A percentile compares a stretch with the other conserved stretches of the same genome.
These are phyloP conservation scores for Cetoscarus ocellatus DNA, from an alignment of 2,797 vertebrate species.

Conservation along the genomic window DNA sequence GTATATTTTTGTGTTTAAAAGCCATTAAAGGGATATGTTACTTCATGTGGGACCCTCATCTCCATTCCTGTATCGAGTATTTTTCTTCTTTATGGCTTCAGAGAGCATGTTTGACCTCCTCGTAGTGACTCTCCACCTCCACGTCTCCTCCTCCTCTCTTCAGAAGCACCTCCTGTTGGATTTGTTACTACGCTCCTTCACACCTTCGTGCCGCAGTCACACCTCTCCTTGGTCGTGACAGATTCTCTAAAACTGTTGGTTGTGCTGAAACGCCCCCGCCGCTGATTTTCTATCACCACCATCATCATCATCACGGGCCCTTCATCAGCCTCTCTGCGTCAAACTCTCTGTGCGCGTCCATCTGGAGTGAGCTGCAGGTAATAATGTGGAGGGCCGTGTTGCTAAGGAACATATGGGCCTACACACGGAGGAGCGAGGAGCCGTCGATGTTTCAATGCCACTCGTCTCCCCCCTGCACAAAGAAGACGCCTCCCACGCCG, in stretches of 20 bases:
- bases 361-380: slow-evolving; percentile 37
- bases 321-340: not conserved
- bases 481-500: slow-evolving; percentile 54
- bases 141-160: too few relatives aligned
- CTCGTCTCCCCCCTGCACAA: slow-evolving; percentile 52
- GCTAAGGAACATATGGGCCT: slow-evolving; percentile 57
- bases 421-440: slow-evolving; percentile 33
- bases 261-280: slow-evolving; percentile 9
- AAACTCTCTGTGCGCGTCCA: slow-evolving; percentile 17
- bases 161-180: not conserved
- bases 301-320: not conserved
- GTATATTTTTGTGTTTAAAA: too few relatives aligned
- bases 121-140: too few relatives aligned
- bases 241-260: not conserved
- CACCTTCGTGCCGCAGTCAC: not conserved
- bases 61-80: too few relatives aligned
- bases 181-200: slow-evolving; percentile 7
- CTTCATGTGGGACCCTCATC: too few relatives aligned
- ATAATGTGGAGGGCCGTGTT: slow-evolving; percentile 49
- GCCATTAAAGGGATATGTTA: too few relatives aligned
- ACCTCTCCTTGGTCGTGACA: not conserved
- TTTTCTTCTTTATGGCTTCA: too few relatives aligned
- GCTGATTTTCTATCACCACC: slow-evolving; percentile 1
- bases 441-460: slow-evolving; percentile 31
- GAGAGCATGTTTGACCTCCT: too few relatives aligned